Evolutionary conservation across 23 tunicate genomes (phyloP).

Genomic region (Ciona savignyi): DNA sequence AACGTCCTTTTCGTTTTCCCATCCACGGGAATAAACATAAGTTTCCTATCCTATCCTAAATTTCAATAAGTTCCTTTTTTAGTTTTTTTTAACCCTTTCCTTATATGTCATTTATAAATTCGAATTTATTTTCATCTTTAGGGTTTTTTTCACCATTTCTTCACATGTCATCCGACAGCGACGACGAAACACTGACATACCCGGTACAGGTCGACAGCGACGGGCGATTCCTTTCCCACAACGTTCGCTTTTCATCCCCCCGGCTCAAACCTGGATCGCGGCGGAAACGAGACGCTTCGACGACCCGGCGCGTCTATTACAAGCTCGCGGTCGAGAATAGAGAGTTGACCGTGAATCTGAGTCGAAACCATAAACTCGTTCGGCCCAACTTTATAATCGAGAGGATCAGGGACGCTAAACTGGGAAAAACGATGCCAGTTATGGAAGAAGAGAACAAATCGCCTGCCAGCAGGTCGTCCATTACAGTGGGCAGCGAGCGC

Average conservation of each 20-base stretch:
- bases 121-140: neutral
- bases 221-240: neutral
- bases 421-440: neutral
- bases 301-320: neutral
- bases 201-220: neutral
- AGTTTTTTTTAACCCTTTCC: no score
- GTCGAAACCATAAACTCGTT: constrained; percentile 36
- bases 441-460: neutral
- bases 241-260: neutral
- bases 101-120: no score
- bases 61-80: no score
- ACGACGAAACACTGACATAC: neutral
- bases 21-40: no score
- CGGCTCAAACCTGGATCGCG: constrained; percentile 1
- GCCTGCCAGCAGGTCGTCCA: constrained; percentile 21
- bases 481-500: constrained; percentile 35
- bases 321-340: constrained; percentile 9
- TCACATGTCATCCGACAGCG: neutral
- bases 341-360: constrained; percentile 38
- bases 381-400: constrained; percentile 57
- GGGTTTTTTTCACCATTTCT: neutral
- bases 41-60: no score
- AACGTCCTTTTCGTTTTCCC: no score
- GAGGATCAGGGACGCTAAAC: constrained; percentile 2
- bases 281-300: constrained; percentile 17